Base-by-base conservation (phyloP, 2,888 invertebrate species). In the Andrena bucephala region DNA sequence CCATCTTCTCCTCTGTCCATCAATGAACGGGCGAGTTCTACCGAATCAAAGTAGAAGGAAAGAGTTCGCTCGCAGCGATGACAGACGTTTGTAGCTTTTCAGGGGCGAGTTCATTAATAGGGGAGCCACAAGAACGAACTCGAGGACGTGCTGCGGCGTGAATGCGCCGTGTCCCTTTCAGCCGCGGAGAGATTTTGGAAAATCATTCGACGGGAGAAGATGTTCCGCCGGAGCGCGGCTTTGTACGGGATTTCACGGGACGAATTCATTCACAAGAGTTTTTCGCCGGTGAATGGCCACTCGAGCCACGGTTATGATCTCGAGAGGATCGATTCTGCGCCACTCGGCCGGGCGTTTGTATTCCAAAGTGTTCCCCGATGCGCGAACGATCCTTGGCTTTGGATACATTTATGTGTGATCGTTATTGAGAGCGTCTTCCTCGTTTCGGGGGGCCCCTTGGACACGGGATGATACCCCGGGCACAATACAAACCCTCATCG, bases 201-300 rank as follows among this genome's bases (percentile, higher is more conserved):
- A 84, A 87, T 87, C 88, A 87, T 85, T 60, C 62, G 65, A 57
- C 24, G 8, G 74, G 73, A 85, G 81, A 85, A 85, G 88, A 84
- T 63, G 81, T 75, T 20, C 33, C 27, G 10, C 6, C 59, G 36
- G 57, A 31, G 66, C 42, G 65, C 7, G 29, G 67, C 81, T 76
- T 87, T 87, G 87, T 87, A 60, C 69, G 27, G 50, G 48, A 70
- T 86, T 84, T 87, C 75, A 85, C 76, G 84, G 87, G 78, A 62
- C 76, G 81, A 74, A 67, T 75, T 84, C 85, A 82, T 86, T 82
- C 74, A 72, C 8, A 8, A 27, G 31, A 83, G 79, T 77, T 79
- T 42, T 79, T 82, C 63, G 29, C n/a, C 48, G 57, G 77, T 79
- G 86, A 85, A 85, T 78, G 85, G 70, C 62, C 81, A 50, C 70